Base-by-base conservation (phyloP, 2,113 vertebrate genomes). In the Hipposideros armiger region DNA sequence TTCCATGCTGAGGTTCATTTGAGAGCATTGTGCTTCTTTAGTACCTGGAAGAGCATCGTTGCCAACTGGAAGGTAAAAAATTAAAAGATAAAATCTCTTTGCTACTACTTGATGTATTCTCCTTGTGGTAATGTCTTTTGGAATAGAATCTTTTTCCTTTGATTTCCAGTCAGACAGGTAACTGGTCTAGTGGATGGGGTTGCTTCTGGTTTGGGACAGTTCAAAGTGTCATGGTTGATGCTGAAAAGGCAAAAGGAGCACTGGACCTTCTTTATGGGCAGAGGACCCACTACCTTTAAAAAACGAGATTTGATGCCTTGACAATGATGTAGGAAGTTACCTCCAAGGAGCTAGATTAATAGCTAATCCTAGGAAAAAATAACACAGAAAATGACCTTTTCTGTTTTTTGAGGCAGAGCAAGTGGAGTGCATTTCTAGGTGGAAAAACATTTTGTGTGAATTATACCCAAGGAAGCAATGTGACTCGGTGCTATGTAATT, bases 341-440 rank as follows among this genome's bases (percentile, higher is more conserved):
- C 66, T 89, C 60, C 70, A 81, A 47, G n/a, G 87, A 90, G 52
- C 36, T 84, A 73, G 88, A 76, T 87, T 97, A 91, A 90, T 56
- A 85, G 45, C 36, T 74, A 83, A 90, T 95, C 52, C 90, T 24
- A 72, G 82, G 50, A 70, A 86, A 88, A 85, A 95, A 54, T 4
- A 11, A 73, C 7, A 16, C 0, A 20, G 42, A 81, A 96, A 80
- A 80, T 62, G 91, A 84, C 74, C 74, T 93, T 87, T 94, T 30
- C 32, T 42, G 2, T 76, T 94, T 90, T 97, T 67, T 87, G 58
- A 92, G 78, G 74, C 62, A 58, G 94, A 67, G 74, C 78, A 95
- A 92, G 73, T 97, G 47, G 69, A 76, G 30, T 91, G 10, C 56
- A 36, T 95, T 96, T 95, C 30, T 58, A 83, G 74, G n/a, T 56